Base-by-base conservation (phyloP, 2,797 vertebrate species). In the Decapterus maruadsi region DNA sequence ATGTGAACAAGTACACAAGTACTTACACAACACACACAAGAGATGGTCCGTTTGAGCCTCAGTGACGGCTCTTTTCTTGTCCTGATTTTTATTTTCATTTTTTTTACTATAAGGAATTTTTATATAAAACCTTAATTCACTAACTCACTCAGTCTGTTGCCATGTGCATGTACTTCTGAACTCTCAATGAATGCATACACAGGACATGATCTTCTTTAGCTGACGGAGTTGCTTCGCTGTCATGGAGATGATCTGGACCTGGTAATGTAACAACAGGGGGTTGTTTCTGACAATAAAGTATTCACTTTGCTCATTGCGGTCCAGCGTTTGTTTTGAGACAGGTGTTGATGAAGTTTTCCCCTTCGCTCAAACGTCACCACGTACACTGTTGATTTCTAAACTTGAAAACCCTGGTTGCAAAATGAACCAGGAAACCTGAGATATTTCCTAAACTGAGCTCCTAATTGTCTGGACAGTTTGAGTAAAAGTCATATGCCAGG, bases 1-100 rank as follows among this genome's bases (percentile, higher is more conserved):
- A 90, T 78, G 80, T 85, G 72, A 88, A 86, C 80, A 85, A 62
- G 75, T 54, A 72, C 40, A 12, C 80, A 58, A 55, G 55, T 60
- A 63, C 78, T 75, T 53, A 38, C 46, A 72, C 54, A 59, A 29
- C 61, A 65, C 40, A 69, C 31, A 74, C 51, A 53, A 13, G 34
- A 69, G 60, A 65, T 43, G 20, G 51, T 48, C 19, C 13, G 2
- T 75, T 67, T 59, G 62, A 74, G 60, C 67, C 78, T 82, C 74
- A 26, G 65, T 0, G 55, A 55, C 29, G 56, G 71, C 61, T 76
- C 61, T 62, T 83, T 84, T 73, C 62, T 57, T 71, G 61, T 36
- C 69, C 68, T 64, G 82, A 87, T 88, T 82, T 77, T 56, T n/a
- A n/a, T 55, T 66, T 60, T 63, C 36, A 19, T n/a, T n/a, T 36